These are phyloP conservation scores for Exocentrus adspersus DNA, from an alignment of 2,888 invertebrate genomes.

Conservation along the genomic window DNA sequence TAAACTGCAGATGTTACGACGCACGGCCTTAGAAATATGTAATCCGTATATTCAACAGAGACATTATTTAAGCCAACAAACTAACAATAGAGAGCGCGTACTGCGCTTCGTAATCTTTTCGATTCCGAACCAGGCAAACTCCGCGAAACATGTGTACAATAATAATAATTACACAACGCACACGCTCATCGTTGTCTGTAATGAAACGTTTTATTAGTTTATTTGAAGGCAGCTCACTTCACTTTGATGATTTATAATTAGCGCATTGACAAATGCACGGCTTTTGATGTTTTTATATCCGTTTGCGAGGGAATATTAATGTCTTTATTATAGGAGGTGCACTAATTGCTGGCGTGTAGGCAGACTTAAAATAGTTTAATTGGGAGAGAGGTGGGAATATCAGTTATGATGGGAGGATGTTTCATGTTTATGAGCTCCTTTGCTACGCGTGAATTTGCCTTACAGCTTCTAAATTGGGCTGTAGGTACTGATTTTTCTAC, in stretches of 20 bases:
- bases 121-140: slow-evolving; percentile 1
- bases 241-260: slow-evolving; percentile 46
- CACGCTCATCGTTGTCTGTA: slow-evolving; percentile 37
- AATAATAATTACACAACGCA: slow-evolving; percentile 4
- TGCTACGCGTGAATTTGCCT: too few species aligned
- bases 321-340: slow-evolving; percentile 24
- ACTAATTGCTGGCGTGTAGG: slow-evolving; percentile 18
- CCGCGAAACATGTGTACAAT: slow-evolving; percentile 21
- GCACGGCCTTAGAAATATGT: neutral
- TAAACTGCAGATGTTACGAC: neutral
- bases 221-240: slow-evolving; percentile 35
- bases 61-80: neutral
- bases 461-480: too few species aligned
- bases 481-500: too few species aligned
- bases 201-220: slow-evolving; percentile 43
- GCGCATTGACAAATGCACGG: slow-evolving; percentile 42
- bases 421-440: too few species aligned
- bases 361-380: slow-evolving; percentile 19
- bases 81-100: neutral
- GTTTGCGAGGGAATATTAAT: slow-evolving; percentile 23
- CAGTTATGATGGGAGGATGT: too few species aligned
- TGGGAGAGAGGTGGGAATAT: neutral
- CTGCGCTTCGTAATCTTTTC: neutral
- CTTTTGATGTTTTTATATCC: slow-evolving; percentile 43
- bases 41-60: neutral